These are phyloP conservation scores for Cacatua alba DNA, from an alignment of 2,113 vertebrate genomes.

Conservation along the genomic window DNA sequence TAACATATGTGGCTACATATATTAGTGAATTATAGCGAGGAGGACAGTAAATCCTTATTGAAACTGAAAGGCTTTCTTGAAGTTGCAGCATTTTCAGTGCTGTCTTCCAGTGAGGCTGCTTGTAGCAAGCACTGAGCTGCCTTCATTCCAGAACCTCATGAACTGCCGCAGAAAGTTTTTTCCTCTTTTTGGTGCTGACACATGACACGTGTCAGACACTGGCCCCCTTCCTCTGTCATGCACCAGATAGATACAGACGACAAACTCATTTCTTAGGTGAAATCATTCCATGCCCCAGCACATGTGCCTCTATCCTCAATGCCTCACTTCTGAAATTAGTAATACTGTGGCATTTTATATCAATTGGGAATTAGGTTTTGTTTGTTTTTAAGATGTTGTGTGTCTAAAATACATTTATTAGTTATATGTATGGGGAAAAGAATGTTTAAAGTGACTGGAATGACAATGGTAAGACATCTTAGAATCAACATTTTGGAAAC, in stretches of 20 bases:
- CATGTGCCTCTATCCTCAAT: rapidly evolving
- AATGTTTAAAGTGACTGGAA: background rate
- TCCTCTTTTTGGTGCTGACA: background rate
- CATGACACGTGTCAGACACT: background rate
- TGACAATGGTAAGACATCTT: background rate
- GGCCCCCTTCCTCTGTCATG: background rate
- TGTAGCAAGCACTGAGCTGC: background rate
- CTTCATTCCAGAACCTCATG: background rate
- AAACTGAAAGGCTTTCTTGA: background rate
- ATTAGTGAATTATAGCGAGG: background rate
- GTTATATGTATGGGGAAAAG: background rate
- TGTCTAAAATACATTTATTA: background rate
- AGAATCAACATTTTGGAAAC: background rate
- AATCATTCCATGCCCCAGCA: background rate
- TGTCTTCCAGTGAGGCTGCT: background rate
- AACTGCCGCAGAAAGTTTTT: background rate
- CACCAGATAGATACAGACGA: background rate
- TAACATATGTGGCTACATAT: background rate
- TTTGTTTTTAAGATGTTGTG: background rate
- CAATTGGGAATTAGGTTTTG: background rate
- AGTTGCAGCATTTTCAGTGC: background rate
- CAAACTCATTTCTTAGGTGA: background rate
- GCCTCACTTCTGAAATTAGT: background rate
- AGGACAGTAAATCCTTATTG: background rate
- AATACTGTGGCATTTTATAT: background rate